These are phyloP conservation scores for Anarhynchus alexandrinus DNA, from an alignment of 2,113 vertebrate species.

Conservation along the genomic window DNA sequence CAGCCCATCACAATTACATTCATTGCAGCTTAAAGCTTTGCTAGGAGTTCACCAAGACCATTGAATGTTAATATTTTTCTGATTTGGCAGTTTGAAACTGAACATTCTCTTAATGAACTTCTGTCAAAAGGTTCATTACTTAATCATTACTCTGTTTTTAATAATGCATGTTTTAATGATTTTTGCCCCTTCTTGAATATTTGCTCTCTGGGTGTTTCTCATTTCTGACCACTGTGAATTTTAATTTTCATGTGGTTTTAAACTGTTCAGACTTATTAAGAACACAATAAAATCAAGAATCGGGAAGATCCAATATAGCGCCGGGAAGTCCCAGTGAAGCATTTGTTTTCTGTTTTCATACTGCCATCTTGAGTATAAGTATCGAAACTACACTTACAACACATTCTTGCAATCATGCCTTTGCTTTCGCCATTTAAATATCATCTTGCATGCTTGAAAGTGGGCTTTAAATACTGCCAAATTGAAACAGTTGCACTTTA, in stretches of 20 bases:
- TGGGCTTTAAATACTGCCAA: neutral
- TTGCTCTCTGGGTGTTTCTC: neutral
- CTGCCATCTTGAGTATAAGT: slow-evolving; percentile 51
- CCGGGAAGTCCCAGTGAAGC: neutral
- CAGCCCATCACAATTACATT: neutral
- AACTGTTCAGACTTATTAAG: neutral
- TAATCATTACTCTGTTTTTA: neutral
- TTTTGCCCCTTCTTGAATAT: neutral
- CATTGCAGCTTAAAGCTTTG: neutral
- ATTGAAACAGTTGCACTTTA: neutral
- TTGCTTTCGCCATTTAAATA: neutral
- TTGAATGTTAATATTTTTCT: neutral
- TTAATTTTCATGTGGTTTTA: neutral
- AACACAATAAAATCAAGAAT: neutral
- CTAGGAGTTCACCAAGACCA: neutral
- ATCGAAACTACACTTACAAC: neutral
- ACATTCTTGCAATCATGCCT: neutral
- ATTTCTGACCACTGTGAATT: neutral
- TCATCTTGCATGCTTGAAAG: neutral
- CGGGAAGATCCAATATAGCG: fast-evolving
- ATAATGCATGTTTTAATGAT: neutral
- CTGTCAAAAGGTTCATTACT: neutral
- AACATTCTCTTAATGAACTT: neutral
- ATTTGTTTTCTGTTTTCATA: slow-evolving; percentile 22
- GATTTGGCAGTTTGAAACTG: neutral